phyloP scores from a whole-genome alignment of 2,888 invertebrate species.

The Rutpela maculata region DNA sequence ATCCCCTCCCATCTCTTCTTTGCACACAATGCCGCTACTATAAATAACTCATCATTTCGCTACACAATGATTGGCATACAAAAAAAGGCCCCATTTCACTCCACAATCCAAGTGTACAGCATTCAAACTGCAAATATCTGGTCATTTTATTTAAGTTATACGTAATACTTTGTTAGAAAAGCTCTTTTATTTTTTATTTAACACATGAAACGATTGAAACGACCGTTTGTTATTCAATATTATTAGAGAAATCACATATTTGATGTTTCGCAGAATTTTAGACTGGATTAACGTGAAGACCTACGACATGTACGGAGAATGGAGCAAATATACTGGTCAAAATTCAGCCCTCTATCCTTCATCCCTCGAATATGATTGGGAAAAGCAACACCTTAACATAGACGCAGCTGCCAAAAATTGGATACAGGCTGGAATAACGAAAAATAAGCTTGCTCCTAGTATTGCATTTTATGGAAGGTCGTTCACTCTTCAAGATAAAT shows the following conservation, averaged over 20 bases:
- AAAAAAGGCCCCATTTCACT: no score
- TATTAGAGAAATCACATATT: no score
- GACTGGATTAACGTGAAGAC: constrained; percentile 84
- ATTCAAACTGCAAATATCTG: no score
- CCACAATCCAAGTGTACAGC: no score
- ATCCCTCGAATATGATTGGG: constrained; percentile 63
- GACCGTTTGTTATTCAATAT: constrained; percentile 23
- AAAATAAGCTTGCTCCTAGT: constrained; percentile 81
- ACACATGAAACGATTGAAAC: no score
- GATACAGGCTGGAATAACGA: constrained; percentile 76
- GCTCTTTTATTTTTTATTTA: no score
- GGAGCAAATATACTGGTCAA: constrained; percentile 80
- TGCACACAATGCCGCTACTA: no score
- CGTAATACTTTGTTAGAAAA: no score
- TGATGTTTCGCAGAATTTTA: constrained; percentile 74
- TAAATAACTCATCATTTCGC: no score
- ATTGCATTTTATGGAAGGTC: constrained; percentile 82
- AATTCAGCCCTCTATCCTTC: constrained; percentile 80
- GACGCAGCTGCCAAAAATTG: constrained; percentile 66
- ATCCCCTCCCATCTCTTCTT: no score
- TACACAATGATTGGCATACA: no score
- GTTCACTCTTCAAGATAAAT: constrained; percentile 76
- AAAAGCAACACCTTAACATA: constrained; percentile 53
- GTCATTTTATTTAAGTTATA: no score
- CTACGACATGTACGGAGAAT: constrained; percentile 83